phyloP scores from a whole-genome alignment of 2,113 vertebrate species.

The Tetrax tetrax region DNA sequence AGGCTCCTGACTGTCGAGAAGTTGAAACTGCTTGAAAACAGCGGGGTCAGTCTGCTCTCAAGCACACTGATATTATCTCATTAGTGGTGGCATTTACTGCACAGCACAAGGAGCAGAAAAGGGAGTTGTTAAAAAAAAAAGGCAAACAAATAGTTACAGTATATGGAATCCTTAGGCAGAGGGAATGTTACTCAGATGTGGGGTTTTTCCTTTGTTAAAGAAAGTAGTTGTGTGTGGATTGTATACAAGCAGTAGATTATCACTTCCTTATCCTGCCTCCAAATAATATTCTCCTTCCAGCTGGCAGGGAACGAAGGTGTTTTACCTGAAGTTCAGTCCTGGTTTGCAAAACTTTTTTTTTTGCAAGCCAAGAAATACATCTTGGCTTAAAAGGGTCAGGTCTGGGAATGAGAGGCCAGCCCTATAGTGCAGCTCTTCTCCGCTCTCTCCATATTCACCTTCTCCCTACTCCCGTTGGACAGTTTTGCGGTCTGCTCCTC shows the following conservation, averaged over 20 bases:
- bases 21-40: constrained; percentile 63
- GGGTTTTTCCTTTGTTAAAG: background rate
- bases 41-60: constrained; percentile 65
- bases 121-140: background rate
- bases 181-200: background rate
- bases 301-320: background rate
- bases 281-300: background rate
- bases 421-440: background rate
- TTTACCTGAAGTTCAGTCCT: background rate
- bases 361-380: background rate
- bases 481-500: background rate
- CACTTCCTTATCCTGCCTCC: background rate
- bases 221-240: background rate
- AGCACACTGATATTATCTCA: constrained; percentile 73
- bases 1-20: constrained; percentile 75
- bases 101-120: constrained; percentile 23
- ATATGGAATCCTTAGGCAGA: background rate
- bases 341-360: background rate
- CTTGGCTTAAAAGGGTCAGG: background rate
- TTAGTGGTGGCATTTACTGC: constrained; percentile 69
- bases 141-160: constrained; percentile 7
- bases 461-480: background rate
- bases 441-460: background rate
- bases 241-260: background rate
- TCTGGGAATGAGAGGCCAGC: background rate